phyloP scores from a whole-genome alignment of 2,888 invertebrate genomes.

The Petrolisthes manimaculis region DNA sequence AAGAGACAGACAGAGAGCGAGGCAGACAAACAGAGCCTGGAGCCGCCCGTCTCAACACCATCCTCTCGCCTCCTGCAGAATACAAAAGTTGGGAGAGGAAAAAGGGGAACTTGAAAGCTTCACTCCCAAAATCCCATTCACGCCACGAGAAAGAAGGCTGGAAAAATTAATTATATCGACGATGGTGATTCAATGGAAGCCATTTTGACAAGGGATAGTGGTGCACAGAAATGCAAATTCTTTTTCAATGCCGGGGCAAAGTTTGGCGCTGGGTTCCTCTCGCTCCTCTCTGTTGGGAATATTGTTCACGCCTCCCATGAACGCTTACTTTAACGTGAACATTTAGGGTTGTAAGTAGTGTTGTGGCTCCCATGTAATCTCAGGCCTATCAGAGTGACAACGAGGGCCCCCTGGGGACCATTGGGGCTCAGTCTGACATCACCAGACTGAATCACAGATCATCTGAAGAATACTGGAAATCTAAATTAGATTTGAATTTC shows the following conservation, averaged over 20 bases:
- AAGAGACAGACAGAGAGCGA: slow-evolving; percentile 1
- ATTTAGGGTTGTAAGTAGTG: not conserved
- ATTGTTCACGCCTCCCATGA: slow-evolving; percentile 45
- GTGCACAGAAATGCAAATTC: slow-evolving; percentile 60
- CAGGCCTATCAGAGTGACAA: too few species aligned
- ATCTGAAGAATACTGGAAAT: slow-evolving; percentile 56
- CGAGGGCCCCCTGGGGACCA: not conserved
- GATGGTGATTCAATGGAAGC: slow-evolving; percentile 60
- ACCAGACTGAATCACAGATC: slow-evolving; percentile 34
- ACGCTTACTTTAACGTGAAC: not conserved
- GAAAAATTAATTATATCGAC: slow-evolving; percentile 61
- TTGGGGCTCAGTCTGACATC: not conserved
- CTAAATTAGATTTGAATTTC: slow-evolving; percentile 55
- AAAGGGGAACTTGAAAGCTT: slow-evolving; percentile 52
- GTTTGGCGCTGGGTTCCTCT: slow-evolving; percentile 48
- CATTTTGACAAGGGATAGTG: slow-evolving; percentile 60
- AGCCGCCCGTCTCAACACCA: not conserved
- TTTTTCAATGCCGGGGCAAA: slow-evolving; percentile 58
- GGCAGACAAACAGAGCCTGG: not conserved
- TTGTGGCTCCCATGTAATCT: too few species aligned
- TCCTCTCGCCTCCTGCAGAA: slow-evolving; percentile 26
- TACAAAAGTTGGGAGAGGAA: slow-evolving; percentile 40
- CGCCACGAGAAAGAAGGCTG: slow-evolving; percentile 57
- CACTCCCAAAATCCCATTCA: slow-evolving; percentile 58
- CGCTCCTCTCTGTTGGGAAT: slow-evolving; percentile 37